Percentiles rank a stretch among this genome's conserved stretches.
These are phyloP conservation scores for Scaptomyza tumidula DNA, from an alignment of 2,888 invertebrate genomes.

Conservation along the genomic window DNA sequence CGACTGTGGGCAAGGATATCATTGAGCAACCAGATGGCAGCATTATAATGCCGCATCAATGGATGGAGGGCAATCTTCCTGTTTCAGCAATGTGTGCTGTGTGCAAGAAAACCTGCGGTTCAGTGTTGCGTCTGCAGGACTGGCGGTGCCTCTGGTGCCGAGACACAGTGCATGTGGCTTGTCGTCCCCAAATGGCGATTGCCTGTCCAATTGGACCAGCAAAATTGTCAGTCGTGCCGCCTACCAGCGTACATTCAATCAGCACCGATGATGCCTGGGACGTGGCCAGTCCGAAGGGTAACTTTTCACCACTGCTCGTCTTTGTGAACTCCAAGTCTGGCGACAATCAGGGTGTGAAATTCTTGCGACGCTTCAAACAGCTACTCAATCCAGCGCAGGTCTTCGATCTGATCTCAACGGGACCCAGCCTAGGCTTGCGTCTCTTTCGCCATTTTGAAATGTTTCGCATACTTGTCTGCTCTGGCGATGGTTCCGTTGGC, in stretches of 20 bases:
- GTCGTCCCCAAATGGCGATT: constrained; percentile 91
- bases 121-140: constrained; percentile 96
- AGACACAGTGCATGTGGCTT: constrained; percentile 95
- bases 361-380: constrained; percentile 96
- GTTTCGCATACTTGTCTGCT: constrained; percentile 97
- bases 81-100: constrained; percentile 96
- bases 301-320: constrained; percentile 92
- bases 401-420: constrained; percentile 96
- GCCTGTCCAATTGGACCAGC: constrained; percentile 95
- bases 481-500: constrained; percentile 98
- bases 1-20: constrained; percentile 96
- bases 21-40: constrained; percentile 96
- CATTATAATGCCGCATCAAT: constrained; percentile 98
- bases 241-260: constrained; percentile 95
- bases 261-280: constrained; percentile 96
- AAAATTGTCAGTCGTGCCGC: constrained; percentile 96
- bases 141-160: constrained; percentile 99
- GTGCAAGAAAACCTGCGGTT: constrained; percentile 98
- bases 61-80: constrained; percentile 98
- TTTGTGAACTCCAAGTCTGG: constrained; percentile 99
- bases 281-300: constrained; percentile 89
- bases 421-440: constrained; percentile 92
- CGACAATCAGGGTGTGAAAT: constrained; percentile 98
- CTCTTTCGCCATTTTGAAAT: constrained; percentile 98
- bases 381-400: constrained; percentile 98